Conservation (phyloP, 2,888 invertebrate species). For the Atrina japonica region DNA sequence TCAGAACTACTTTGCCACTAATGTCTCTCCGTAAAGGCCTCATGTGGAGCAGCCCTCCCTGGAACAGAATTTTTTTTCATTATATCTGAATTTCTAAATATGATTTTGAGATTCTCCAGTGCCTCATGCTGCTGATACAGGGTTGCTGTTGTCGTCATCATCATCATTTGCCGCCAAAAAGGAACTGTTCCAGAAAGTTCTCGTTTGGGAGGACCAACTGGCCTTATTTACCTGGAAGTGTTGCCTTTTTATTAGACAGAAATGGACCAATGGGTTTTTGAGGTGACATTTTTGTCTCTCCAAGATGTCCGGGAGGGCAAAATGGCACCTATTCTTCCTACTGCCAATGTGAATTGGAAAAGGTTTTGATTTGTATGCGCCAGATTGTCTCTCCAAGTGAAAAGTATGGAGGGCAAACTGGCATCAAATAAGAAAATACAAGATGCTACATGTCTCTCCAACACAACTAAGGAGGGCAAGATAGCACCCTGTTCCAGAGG, state of each 20-base stretch:
- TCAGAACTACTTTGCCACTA: conserved; percentile 33
- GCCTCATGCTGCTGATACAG: too few species aligned
- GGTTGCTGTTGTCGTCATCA: neutral
- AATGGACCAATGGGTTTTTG: conserved; percentile 37
- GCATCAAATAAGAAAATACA: conserved; percentile 39
- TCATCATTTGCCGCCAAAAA: conserved; percentile 17
- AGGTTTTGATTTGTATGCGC: conserved; percentile 30
- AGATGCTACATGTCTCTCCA: conserved; percentile 65
- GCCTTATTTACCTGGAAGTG: conserved; percentile 20
- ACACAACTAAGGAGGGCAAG: conserved; percentile 57
- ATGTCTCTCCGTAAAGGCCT: conserved; percentile 48
- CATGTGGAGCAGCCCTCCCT: conserved; percentile 45
- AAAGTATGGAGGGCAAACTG: conserved; percentile 62
- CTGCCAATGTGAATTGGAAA: conserved; percentile 8
- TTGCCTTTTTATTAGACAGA: conserved; percentile 4
- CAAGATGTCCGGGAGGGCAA: conserved; percentile 48
- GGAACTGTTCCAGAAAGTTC: conserved; percentile 62
- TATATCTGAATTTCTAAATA: neutral
- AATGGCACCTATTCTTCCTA: conserved; percentile 39
- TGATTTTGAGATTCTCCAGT: too few species aligned
- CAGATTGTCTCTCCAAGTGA: conserved; percentile 59
- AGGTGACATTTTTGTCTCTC: conserved; percentile 60
- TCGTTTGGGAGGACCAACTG: conserved; percentile 44
- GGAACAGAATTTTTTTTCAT: conserved; percentile 29
- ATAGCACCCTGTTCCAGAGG: conserved; percentile 47